Evolutionary conservation across 2,888 invertebrate genomes (phyloP), one percentile per base, ranked within the genome.

Genomic region (Troilus luridus): DNA sequence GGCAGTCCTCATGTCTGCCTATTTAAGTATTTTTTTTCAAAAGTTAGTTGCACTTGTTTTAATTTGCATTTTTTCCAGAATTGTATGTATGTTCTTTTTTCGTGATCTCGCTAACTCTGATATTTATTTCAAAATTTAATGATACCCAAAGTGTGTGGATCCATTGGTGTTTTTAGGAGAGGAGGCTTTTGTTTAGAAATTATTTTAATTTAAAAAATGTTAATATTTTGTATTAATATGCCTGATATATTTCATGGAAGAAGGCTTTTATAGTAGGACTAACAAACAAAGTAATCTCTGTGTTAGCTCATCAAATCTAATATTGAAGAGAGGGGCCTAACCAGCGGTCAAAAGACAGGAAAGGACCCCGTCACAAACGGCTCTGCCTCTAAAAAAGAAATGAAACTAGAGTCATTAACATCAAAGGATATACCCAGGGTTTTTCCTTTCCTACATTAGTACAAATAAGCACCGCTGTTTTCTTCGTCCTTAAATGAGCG

Each of bases 371-470:
- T 41, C 41, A 77, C 72, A 77, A 77, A 77, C 72, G 41, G 9
- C 72, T 41, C 17, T 41, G 17, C 12, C 27, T 77, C 17, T 77
- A 27, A 77, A 77, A 77, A 77, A 77, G 41, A 77, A 41, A 77
- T 77, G 72, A 72, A 19, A 77, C 72, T 77, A 77, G 17, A 17
- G 17, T 77, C 72, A 77, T 77, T 77, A 77, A 77, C 72, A 77
- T 77, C 72, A 77, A 77, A 77, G 72, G 6, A 17, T 1, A 27
- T 1, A 19, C 8, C 24, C 41, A 77, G 14, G 41, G 5, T 8
- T 8, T 41, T 27, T 77, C 9, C 72, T 41, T 41, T 41, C 17
- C 27, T 41, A 19, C 41, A 7, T 41, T 41, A 17, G 27, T 19
- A 41, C 41, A 41, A 77, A 77, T 41, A 41, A 77, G 8, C 27